phyloP scores from a whole-genome alignment of 2,888 invertebrate genomes.

The Psylliodes chrysocephalus region DNA sequence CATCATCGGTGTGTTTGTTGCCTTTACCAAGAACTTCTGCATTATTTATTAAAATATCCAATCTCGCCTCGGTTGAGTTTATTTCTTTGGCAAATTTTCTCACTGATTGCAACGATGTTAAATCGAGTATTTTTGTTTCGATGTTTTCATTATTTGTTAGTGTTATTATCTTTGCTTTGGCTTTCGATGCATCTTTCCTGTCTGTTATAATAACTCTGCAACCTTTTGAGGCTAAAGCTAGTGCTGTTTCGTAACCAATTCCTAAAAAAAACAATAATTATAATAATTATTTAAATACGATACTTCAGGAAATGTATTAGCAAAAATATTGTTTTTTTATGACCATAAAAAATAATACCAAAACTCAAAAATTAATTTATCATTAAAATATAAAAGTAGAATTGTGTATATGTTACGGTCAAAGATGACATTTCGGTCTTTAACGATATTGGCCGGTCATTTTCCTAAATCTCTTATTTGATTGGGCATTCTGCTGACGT shows the following conservation, averaged over 20 bases:
- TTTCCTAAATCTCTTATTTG: too few species aligned
- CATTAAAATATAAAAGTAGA: too few species aligned
- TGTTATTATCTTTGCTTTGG: slow-evolving; percentile 57
- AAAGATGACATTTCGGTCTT: too few species aligned
- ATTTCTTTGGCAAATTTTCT: slow-evolving; percentile 73
- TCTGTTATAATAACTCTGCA: slow-evolving; percentile 68
- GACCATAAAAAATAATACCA: too few species aligned
- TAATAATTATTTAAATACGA: too few species aligned
- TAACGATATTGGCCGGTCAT: too few species aligned
- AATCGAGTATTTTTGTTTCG: slow-evolving; percentile 65
- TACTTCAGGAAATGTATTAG: too few species aligned
- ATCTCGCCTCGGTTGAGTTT: slow-evolving; percentile 65
- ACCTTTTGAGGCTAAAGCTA: slow-evolving; percentile 65
- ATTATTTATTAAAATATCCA: slow-evolving; percentile 75
- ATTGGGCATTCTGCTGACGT: too few species aligned
- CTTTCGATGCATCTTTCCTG: slow-evolving; percentile 55
- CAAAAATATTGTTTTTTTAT: too few species aligned
- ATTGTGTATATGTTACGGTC: too few species aligned
- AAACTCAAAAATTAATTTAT: too few species aligned
- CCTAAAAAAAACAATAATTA: slow-evolving; percentile 57
- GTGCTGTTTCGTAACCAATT: slow-evolving; percentile 63
- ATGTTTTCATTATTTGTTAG: slow-evolving; percentile 61
- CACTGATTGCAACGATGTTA: slow-evolving; percentile 69
- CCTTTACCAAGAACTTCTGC: slow-evolving; percentile 69
- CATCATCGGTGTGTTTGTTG: slow-evolving; percentile 70